Evolutionary conservation across 2,113 vertebrate genomes (phyloP).

Genomic region (Megaceryle torquata): DNA sequence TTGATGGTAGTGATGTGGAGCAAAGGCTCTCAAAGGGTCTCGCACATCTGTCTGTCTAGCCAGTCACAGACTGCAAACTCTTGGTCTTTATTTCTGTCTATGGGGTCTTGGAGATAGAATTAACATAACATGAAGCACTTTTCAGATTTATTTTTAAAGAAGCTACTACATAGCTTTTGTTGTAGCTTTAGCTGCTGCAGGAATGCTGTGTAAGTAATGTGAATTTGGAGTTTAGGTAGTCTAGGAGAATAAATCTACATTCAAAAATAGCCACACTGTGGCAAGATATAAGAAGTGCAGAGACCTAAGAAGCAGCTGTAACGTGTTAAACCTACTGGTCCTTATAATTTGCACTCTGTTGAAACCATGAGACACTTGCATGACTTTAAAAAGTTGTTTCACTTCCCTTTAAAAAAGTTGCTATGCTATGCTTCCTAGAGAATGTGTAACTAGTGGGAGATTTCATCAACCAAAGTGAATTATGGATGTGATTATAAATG

Average conservation of each 20-base stretch:
- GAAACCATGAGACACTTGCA: neutral
- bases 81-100: neutral
- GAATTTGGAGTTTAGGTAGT: neutral
- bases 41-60: neutral
- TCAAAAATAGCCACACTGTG: neutral
- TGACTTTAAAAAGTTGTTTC: neutral
- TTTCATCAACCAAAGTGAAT: neutral
- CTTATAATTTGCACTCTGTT: neutral
- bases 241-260: neutral
- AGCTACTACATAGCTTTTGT: neutral
- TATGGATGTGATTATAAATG: neutral
- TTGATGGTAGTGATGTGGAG: neutral
- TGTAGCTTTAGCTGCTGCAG: neutral
- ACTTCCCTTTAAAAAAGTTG: neutral
- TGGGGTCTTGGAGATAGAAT: neutral
- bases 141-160: neutral
- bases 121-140: neutral
- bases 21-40: constrained; percentile 1
- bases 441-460: neutral
- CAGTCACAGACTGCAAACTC: neutral
- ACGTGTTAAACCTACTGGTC: neutral
- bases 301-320: neutral
- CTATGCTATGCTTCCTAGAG: neutral
- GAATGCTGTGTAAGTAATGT: neutral
- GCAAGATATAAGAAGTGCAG: neutral